Percentiles rank a stretch among this genome's conserved stretches.
Conservation (phyloP, 2,888 invertebrate genomes). For the Callimorpha dominula region DNA sequence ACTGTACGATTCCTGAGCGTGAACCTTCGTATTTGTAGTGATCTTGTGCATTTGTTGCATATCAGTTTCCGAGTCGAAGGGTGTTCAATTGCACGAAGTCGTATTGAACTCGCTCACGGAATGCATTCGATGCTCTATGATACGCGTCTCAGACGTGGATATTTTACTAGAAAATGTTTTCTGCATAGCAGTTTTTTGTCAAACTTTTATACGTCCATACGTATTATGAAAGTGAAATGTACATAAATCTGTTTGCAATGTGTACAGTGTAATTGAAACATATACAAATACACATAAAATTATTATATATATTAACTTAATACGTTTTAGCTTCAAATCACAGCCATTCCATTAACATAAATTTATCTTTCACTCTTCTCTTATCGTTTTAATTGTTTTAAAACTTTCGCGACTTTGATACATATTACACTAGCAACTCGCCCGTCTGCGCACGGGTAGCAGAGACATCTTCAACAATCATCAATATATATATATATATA, state of each 20-base stretch:
- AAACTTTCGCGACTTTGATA: too few relatives aligned
- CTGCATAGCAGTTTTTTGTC: constrained; percentile 27
- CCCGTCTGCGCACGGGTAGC: too few relatives aligned
- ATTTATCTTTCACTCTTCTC: too few relatives aligned
- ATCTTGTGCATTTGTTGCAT: constrained; percentile 63
- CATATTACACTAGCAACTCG: too few relatives aligned
- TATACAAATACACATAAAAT: too few relatives aligned
- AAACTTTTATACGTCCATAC: constrained; percentile 12
- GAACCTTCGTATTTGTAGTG: constrained; percentile 11
- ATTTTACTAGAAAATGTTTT: constrained; percentile 32
- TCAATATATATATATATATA: too few relatives aligned
- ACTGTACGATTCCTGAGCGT: constrained; percentile 4
- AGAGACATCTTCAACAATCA: too few relatives aligned
- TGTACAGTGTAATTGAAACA: too few relatives aligned
- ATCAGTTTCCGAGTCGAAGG: constrained; percentile 81
- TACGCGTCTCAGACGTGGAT: constrained; percentile 18
- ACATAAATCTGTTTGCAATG: neutral
- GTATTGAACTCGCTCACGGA: constrained; percentile 56
- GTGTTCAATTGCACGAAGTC: constrained; percentile 79
- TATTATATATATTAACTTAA: too few relatives aligned
- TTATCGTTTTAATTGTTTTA: too few relatives aligned
- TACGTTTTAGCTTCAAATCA: too few relatives aligned
- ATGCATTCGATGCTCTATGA: constrained; percentile 43
- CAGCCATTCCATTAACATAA: too few relatives aligned
- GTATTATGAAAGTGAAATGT: neutral